Percentiles rank a stretch among this genome's conserved stretches.
Evolutionary conservation across 2,113 vertebrate genomes (phyloP).

Genomic region (Aptenodytes forsteri): DNA sequence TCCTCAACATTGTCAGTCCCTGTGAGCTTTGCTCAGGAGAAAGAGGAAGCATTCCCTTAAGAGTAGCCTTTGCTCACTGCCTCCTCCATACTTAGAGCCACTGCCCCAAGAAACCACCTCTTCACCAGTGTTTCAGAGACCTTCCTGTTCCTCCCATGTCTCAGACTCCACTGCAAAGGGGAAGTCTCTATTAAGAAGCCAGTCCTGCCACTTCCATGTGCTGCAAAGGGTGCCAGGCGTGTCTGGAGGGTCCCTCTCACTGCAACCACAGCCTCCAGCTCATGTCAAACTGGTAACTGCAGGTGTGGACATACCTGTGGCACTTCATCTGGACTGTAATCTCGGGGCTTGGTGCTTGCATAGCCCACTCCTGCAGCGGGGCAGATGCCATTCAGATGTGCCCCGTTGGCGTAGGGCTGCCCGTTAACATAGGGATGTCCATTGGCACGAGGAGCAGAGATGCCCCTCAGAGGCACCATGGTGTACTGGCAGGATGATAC

Average conservation of each 20-base stretch:
- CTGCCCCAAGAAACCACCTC: background rate
- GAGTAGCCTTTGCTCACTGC: background rate
- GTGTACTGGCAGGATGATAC: constrained; percentile 92
- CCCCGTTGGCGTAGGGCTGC: constrained; percentile 74
- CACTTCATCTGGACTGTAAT: constrained; percentile 73
- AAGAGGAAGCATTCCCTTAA: rapidly evolving
- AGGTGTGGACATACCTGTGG: constrained; percentile 74
- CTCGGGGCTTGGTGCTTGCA: constrained; percentile 71
- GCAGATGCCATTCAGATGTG: constrained; percentile 61
- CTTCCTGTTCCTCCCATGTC: background rate
- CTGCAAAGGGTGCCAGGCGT: background rate
- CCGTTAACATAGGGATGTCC: constrained; percentile 78
- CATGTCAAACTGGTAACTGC: background rate
- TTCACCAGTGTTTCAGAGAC: background rate
- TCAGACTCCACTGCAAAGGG: background rate
- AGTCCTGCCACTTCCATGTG: background rate
- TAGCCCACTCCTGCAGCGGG: constrained; percentile 54
- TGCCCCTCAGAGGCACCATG: constrained; percentile 90
- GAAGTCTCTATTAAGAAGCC: background rate
- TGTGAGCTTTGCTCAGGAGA: background rate
- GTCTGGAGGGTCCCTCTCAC: background rate
- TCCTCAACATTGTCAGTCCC: background rate
- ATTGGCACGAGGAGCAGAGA: constrained; percentile 70
- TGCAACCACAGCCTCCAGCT: background rate
- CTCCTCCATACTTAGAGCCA: background rate